Evolutionary conservation across 2,888 invertebrate species (phyloP).

Genomic region (Lepidocyrtinus sp.): DNA sequence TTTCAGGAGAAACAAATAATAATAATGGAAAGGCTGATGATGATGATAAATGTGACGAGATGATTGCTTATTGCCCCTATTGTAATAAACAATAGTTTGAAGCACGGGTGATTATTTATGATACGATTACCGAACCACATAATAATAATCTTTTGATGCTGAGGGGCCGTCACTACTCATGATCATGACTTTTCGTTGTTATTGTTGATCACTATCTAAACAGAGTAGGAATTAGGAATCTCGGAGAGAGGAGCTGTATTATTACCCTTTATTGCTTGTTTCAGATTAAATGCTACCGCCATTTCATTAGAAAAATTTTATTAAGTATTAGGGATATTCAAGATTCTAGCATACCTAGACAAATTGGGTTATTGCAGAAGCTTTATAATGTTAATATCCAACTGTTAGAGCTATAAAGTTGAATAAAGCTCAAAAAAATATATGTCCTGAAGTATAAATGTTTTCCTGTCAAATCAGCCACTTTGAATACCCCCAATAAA

Average conservation of each 20-base stretch:
- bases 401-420: too few relatives aligned
- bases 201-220: conserved; percentile 4
- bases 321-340: neutral
- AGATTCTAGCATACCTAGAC: neutral
- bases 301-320: neutral
- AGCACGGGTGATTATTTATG: too few relatives aligned
- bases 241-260: too few relatives aligned
- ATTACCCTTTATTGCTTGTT: conserved; percentile 7
- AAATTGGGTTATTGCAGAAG: too few relatives aligned
- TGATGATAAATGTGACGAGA: conserved; percentile 18
- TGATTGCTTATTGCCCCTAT: conserved; percentile 12
- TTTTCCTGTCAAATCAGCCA: too few relatives aligned
- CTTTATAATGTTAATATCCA: too few relatives aligned
- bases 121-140: neutral
- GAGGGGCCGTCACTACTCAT: neutral
- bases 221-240: too few relatives aligned
- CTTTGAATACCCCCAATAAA: too few relatives aligned
- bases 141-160: neutral
- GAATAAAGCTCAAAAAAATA: too few relatives aligned
- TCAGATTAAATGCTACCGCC: conserved; percentile 1
- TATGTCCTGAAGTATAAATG: too few relatives aligned
- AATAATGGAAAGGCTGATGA: neutral
- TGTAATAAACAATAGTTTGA: neutral
- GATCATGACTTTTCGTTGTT: neutral
- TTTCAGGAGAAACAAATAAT: conserved; percentile 14